Percentiles rank a stretch among this genome's conserved stretches.
Evolutionary conservation across 2,888 invertebrate species (phyloP).

Genomic region (Automeris io): DNA sequence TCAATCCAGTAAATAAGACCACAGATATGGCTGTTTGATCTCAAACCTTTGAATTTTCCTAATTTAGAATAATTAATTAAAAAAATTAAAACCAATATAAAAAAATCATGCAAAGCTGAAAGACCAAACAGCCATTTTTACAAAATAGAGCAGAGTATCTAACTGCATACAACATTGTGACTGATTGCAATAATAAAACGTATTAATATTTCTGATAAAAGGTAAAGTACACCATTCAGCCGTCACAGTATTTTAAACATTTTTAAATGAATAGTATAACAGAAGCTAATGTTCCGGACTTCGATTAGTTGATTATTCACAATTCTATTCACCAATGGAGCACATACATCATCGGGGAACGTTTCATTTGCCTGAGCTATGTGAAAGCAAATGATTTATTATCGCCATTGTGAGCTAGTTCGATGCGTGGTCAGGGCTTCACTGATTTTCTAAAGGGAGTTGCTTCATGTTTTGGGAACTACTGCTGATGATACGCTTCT

Average conservation of each 20-base stretch:
- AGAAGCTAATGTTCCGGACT: background rate
- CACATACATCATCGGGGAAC: constrained; percentile 24
- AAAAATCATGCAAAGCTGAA: no score
- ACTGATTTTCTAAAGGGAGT: constrained; percentile 29
- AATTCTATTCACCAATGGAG: constrained; percentile 26
- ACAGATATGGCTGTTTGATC: no score
- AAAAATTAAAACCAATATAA: no score
- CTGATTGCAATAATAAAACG: no score
- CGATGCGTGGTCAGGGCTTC: constrained; percentile 17
- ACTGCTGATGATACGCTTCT: background rate
- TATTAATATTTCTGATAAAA: no score
- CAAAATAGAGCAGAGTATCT: background rate
- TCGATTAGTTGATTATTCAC: constrained; percentile 23
- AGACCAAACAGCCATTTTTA: background rate
- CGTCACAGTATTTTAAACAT: no score
- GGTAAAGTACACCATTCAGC: no score
- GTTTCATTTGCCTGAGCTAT: constrained; percentile 17
- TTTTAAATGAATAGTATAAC: constrained; percentile 1
- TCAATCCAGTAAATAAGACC: no score
- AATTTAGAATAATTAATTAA: no score
- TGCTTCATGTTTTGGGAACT: background rate
- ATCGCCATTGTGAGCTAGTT: constrained; percentile 11
- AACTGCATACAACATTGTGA: background rate
- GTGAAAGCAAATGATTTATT: constrained; percentile 37
- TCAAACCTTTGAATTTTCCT: no score